Evolutionary conservation across 2,888 invertebrate species (phyloP).

Genomic region (Andrena minutula): DNA sequence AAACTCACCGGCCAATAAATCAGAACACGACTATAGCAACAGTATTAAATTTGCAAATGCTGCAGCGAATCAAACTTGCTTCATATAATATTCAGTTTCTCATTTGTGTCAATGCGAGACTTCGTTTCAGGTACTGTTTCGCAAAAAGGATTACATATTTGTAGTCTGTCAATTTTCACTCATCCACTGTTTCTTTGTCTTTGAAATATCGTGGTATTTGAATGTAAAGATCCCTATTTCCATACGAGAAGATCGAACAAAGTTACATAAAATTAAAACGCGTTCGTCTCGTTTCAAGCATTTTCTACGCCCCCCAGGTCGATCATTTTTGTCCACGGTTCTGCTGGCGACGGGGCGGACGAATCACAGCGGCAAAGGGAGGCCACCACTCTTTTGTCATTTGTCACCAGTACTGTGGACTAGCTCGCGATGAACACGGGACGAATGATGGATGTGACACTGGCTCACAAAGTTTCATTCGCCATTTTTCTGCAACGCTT

Average conservation of each 20-base stretch:
- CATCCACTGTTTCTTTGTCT: neutral
- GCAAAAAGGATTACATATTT: neutral
- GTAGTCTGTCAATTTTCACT: neutral
- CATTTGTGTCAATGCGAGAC: too few species aligned
- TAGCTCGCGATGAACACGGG: slow-evolving; percentile 44
- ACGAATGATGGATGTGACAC: slow-evolving; percentile 52
- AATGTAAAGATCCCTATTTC: slow-evolving; percentile 1
- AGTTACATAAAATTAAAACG: slow-evolving; percentile 28
- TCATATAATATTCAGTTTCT: too few species aligned
- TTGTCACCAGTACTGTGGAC: slow-evolving; percentile 43
- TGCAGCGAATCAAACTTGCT: too few species aligned
- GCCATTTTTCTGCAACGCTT: slow-evolving; percentile 18
- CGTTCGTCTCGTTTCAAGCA: slow-evolving; percentile 25
- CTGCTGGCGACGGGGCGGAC: neutral
- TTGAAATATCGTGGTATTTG: neutral
- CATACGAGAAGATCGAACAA: neutral
- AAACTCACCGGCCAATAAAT: too few species aligned
- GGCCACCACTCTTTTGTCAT: slow-evolving; percentile 45
- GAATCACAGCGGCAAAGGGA: slow-evolving; percentile 16
- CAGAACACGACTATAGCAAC: too few species aligned
- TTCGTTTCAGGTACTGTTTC: neutral
- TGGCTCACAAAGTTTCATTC: neutral
- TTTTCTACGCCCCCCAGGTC: slow-evolving; percentile 4
- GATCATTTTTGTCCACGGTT: neutral
- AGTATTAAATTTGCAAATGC: too few species aligned